Evolutionary conservation across 2,113 vertebrate genomes (phyloP).

Genomic region (Origma solitaria): DNA sequence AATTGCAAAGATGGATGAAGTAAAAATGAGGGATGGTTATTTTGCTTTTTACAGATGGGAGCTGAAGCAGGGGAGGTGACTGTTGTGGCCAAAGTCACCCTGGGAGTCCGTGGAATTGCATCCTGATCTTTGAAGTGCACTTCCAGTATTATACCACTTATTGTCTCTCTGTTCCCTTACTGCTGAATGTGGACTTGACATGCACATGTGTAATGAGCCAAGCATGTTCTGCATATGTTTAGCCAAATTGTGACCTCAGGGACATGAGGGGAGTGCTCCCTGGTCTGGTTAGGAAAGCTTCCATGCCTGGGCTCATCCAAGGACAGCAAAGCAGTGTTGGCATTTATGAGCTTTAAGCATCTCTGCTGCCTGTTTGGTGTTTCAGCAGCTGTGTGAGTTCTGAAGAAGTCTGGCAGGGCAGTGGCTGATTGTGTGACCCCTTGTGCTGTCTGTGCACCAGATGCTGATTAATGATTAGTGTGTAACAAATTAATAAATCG

Average conservation of each 20-base stretch:
- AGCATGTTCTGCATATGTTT: neutral
- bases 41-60: neutral
- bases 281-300: neutral
- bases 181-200: neutral
- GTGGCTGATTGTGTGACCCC: neutral
- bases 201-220: conserved; percentile 11
- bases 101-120: neutral
- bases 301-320: neutral
- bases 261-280: neutral
- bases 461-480: neutral
- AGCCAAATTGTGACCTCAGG: neutral
- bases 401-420: neutral
- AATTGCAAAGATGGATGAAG: conserved; percentile 12
- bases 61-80: neutral
- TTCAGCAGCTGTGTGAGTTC: neutral
- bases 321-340: neutral
- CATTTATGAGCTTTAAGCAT: neutral
- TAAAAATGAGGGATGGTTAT: neutral
- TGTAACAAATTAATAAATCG: neutral
- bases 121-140: conserved; percentile 35
- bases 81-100: conserved; percentile 19
- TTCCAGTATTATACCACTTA: neutral
- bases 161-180: neutral
- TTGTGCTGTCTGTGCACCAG: neutral
- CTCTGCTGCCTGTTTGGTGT: neutral